phyloP scores from a whole-genome alignment of 2,797 vertebrate species.

The Chelonia mydas region DNA sequence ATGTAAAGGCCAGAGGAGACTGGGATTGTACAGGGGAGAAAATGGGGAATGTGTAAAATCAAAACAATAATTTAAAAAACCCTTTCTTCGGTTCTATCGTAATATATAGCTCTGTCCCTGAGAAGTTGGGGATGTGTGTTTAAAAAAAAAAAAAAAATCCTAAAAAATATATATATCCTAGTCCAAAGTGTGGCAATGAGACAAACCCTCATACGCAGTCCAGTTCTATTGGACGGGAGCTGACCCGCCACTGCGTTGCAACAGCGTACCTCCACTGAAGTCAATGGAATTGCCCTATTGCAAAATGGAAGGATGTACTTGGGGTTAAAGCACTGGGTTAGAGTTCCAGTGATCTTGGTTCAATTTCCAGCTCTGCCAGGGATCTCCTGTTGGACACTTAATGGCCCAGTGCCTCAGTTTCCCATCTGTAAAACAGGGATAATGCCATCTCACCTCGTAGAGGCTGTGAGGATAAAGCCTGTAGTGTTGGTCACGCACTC shows the following conservation, averaged over 20 bases:
- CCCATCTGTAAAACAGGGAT: neutral
- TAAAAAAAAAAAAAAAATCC: neutral
- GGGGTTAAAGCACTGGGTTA: neutral
- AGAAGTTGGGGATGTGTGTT: neutral
- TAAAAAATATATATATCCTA: neutral
- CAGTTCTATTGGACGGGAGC: neutral
- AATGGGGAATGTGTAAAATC: neutral
- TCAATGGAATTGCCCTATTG: neutral
- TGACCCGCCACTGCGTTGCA: neutral
- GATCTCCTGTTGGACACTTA: neutral
- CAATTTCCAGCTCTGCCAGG: neutral
- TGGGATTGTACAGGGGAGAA: neutral
- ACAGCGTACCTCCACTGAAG: neutral
- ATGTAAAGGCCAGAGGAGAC: neutral
- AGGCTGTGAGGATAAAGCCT: neutral
- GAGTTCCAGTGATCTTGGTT: neutral
- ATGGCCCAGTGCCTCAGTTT: neutral
- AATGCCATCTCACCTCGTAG: neutral
- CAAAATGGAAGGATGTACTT: neutral
- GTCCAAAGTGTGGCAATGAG: neutral
- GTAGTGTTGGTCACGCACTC: neutral
- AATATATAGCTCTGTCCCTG: neutral
- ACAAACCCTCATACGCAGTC: neutral
- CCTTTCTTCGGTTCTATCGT: neutral
- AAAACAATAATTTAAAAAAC: neutral